These are phyloP conservation scores for Piaya cayana DNA, from an alignment of 2,113 vertebrate species.

Conservation along the genomic window DNA sequence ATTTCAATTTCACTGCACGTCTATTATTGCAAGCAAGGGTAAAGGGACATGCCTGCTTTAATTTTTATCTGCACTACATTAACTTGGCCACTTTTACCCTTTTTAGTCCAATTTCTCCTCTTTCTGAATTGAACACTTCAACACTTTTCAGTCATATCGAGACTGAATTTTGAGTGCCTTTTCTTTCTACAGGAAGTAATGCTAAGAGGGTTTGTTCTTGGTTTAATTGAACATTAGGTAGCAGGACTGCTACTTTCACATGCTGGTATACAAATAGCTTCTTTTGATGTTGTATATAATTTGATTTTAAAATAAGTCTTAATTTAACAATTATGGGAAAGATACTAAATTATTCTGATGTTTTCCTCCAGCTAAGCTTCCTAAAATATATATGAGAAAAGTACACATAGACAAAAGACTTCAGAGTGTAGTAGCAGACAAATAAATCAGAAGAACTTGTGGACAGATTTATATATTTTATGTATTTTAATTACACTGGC, in stretches of 20 bases:
- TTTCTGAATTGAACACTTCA: neutral
- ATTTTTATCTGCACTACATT: neutral
- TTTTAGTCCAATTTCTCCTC: neutral
- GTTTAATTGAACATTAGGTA: neutral
- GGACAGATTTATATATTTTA: constrained; percentile 25
- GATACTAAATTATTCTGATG: neutral
- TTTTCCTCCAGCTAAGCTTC: neutral
- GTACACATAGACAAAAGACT: neutral
- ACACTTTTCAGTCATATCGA: neutral
- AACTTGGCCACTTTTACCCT: neutral
- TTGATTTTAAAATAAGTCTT: constrained; percentile 29
- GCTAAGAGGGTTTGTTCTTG: neutral
- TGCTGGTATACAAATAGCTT: neutral
- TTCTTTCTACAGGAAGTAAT: neutral
- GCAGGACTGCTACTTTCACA: neutral
- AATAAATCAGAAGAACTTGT: constrained; percentile 9
- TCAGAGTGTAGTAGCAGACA: neutral
- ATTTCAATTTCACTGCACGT: neutral
- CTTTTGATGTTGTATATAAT: neutral
- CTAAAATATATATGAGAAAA: constrained; percentile 27
- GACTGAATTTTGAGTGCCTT: neutral
- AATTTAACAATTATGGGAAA: constrained; percentile 45
- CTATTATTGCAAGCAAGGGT: neutral
- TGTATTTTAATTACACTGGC: constrained; percentile 67
- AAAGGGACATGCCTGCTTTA: neutral